These are phyloP conservation scores for Ochropleura plecta DNA, from an alignment of 2,888 invertebrate species.

Conservation along the genomic window DNA sequence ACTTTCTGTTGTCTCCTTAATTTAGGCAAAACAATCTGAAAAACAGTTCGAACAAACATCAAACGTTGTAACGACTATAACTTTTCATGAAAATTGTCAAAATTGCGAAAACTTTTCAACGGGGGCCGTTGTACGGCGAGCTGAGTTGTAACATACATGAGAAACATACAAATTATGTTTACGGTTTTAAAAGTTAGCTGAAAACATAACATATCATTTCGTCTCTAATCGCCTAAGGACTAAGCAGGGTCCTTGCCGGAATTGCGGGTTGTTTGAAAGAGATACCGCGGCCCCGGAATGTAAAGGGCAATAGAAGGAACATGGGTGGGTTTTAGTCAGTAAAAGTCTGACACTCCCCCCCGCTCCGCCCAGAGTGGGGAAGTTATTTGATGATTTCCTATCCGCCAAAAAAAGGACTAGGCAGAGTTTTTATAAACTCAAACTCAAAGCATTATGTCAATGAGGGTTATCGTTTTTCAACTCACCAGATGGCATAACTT, in stretches of 20 bases:
- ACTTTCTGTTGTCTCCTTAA: constrained; percentile 27
- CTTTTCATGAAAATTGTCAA: constrained; percentile 58
- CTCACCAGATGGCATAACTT: too few relatives aligned
- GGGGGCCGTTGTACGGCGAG: constrained; percentile 6
- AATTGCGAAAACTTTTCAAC: constrained; percentile 50
- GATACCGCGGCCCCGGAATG: too few relatives aligned
- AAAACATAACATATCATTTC: background rate
- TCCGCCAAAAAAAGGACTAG: background rate
- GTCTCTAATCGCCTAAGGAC: background rate
- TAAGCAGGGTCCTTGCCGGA: background rate
- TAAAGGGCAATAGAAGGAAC: too few relatives aligned
- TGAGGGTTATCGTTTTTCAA: too few relatives aligned
- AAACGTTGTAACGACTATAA: constrained; percentile 30
- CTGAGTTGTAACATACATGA: constrained; percentile 15
- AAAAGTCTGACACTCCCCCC: too few relatives aligned
- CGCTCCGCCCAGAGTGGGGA: too few relatives aligned
- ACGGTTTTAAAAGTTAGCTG: constrained; percentile 9
- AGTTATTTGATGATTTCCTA: too few relatives aligned
- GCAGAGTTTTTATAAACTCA: background rate
- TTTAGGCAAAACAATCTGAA: constrained; percentile 38
- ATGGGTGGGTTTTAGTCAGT: too few relatives aligned
- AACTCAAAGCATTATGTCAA: background rate
- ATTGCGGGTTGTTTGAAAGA: too few relatives aligned
- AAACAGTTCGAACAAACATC: constrained; percentile 52
- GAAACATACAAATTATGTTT: constrained; percentile 40